Base-by-base conservation (phyloP, 2,888 invertebrate genomes). In the Deilephila porcellus region DNA sequence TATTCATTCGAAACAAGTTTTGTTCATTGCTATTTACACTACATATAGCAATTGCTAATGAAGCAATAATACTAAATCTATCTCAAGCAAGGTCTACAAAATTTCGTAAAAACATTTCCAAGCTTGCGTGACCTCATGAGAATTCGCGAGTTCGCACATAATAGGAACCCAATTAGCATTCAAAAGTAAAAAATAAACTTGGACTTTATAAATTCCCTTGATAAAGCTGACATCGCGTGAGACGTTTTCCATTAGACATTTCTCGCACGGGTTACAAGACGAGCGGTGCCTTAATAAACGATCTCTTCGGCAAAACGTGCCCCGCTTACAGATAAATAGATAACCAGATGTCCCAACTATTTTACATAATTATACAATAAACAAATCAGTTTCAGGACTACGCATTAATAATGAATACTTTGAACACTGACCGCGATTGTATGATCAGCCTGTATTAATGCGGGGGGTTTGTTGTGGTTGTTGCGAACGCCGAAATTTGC, bases 331-430 rank as follows among this genome's bases (percentile, higher is more conserved):
- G 67, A 67, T 67, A 52, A 67, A 52, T 67, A 25, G 67, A 67
- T 67, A 67, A 52, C 67, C 67, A 67, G 45, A 25, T 67, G 52
- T 52, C 67, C 52, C 67, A 67, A 67, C 67, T 67, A 67, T 67
- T 67, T 67, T 67, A 67, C 67, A 67, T 67, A 52, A 67, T 67
- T 67, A 67, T 67, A 52, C 67, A 67, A 67, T 67, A 67, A 67
- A 67, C 67, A 67, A 67, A 67, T 67, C 67, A 67, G 67, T 67
- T 67, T 67, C 67, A 67, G 67, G 25, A 25, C 45, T 45, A 52
- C 52, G 67, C 67, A 52, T 67, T 52, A 52, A 67, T 67, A 67
- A 52, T 45, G n/a, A 67, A 25, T 3, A 52, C 17, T 67, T 52
- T 67, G 52, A 52, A 67, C 45, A 45, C 45, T 14, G 67, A 25